Conservation (phyloP, 2,113 vertebrate species). For the Malurus melanocephalus region DNA sequence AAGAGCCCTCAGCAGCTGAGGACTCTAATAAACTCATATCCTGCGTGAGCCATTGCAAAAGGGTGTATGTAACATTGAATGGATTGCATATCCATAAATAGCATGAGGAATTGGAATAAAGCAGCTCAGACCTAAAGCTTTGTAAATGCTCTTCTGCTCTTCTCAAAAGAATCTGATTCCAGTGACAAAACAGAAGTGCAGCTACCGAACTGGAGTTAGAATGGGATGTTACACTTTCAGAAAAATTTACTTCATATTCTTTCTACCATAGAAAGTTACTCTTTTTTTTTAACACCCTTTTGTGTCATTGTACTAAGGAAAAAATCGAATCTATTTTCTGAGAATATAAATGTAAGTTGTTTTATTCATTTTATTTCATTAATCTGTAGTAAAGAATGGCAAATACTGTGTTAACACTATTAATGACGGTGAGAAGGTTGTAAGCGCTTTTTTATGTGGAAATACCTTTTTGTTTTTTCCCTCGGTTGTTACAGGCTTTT, state of each 20-base stretch:
- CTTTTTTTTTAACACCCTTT: background rate
- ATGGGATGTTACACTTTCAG: background rate
- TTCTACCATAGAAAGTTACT: background rate
- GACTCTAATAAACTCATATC: background rate
- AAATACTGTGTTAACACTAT: background rate
- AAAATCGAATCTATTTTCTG: background rate
- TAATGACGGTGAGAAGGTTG: background rate
- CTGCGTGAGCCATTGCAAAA: background rate
- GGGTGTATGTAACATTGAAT: background rate
- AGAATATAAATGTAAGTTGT: background rate
- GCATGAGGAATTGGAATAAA: background rate
- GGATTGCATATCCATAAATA: background rate
- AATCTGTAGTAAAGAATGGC: background rate
- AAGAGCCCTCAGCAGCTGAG: background rate
- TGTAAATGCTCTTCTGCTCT: fast-evolving
- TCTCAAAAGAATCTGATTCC: background rate
- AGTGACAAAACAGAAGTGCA: background rate
- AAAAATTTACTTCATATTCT: background rate
- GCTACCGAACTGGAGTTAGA: background rate
- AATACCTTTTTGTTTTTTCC: background rate
- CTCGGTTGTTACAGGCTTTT: background rate
- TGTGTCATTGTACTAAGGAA: background rate
- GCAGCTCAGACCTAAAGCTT: background rate
- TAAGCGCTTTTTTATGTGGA: background rate
- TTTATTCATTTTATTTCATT: background rate